Evolutionary conservation across 1,140 invertebrate genomes (phyloP).

Genomic region (Papilio polytes): DNA sequence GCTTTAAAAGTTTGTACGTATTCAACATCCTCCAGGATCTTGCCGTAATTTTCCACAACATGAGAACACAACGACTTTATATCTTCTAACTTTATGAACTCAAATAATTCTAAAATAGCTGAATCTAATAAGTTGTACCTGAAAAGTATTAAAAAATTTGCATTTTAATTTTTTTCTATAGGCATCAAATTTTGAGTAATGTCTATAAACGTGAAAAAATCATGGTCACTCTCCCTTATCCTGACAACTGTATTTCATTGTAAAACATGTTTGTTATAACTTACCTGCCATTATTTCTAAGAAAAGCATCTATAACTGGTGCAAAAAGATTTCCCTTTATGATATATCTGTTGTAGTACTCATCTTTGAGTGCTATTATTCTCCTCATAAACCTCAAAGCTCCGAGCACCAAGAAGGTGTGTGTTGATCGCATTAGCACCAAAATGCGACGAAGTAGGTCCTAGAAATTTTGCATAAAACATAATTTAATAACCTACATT

Average conservation of each 20-base stretch:
- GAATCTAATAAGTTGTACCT: slow-evolving; percentile 99
- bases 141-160: slow-evolving; percentile 52
- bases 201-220: no score
- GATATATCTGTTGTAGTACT: slow-evolving; percentile 98
- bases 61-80: slow-evolving; percentile 97
- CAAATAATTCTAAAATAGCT: slow-evolving; percentile 99
- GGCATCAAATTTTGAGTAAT: no score
- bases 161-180: no score
- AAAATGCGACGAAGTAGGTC: slow-evolving; percentile 97
- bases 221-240: no score
- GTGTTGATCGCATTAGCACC: slow-evolving; percentile 98
- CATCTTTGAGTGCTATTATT: slow-evolving; percentile 98
- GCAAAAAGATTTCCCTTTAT: slow-evolving; percentile 97
- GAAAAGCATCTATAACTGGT: slow-evolving; percentile 98
- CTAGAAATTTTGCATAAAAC: slow-evolving; percentile 59
- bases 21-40: slow-evolving; percentile 95
- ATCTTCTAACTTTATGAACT: slow-evolving; percentile 98
- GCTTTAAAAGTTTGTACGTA: slow-evolving; percentile 99
- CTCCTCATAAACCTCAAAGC: slow-evolving; percentile 98
- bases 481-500: neutral
- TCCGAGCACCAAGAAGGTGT: slow-evolving; percentile 98
- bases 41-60: slow-evolving; percentile 97
- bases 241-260: no score
- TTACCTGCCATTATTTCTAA: slow-evolving; percentile 94
- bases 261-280: slow-evolving; percentile 34